Conservation (phyloP, 2,888 invertebrate genomes). For the Plebejus anna region DNA sequence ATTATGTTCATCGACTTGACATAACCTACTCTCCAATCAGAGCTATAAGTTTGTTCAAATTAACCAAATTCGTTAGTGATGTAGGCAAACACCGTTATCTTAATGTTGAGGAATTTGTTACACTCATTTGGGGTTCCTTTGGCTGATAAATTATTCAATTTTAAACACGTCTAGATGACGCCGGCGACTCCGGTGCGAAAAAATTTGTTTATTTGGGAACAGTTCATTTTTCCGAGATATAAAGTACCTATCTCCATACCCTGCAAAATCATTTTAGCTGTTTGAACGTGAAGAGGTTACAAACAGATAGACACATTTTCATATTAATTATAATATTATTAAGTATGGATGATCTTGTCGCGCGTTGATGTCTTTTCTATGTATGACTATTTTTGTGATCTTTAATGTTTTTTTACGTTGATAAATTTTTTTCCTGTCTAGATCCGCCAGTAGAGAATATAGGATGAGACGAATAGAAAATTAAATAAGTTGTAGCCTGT, state of each 20-base stretch:
- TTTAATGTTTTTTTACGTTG: neutral
- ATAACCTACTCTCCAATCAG: neutral
- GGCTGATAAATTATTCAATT: neutral
- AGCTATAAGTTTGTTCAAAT: neutral
- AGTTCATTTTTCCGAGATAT: no score
- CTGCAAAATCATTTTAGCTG: no score
- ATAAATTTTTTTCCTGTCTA: neutral
- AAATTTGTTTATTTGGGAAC: no score
- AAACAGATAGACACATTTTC: neutral
- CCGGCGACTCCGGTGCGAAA: no score
- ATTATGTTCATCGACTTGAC: no score
- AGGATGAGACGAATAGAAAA: no score
- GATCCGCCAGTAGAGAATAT: no score
- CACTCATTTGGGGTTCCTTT: constrained; percentile 4
- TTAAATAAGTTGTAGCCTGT: no score
- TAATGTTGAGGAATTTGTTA: neutral
- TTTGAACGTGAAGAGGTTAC: no score
- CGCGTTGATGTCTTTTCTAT: constrained; percentile 28
- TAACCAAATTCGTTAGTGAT: neutral
- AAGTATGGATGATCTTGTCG: neutral
- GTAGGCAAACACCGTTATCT: neutral
- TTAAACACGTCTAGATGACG: no score
- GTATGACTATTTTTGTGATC: neutral
- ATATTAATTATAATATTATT: neutral
- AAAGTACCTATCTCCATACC: no score